Conservation (phyloP, 2,888 invertebrate genomes). For the Cosmopolites sordidus region DNA sequence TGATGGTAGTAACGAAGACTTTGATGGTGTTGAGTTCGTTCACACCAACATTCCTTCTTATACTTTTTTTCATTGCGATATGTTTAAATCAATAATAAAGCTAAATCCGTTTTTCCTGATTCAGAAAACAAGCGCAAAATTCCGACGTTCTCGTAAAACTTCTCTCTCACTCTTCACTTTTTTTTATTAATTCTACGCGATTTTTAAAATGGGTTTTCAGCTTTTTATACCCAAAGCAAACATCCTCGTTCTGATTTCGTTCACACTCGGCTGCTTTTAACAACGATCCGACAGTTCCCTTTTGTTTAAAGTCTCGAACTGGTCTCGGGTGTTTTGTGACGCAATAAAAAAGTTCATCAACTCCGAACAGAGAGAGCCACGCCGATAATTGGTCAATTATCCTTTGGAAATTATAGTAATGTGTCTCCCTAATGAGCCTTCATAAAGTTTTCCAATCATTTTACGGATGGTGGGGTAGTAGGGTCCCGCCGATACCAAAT, state of each 20-base stretch:
- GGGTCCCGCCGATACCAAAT: not conserved
- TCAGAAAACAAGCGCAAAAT: too few relatives aligned
- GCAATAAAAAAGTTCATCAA: constrained; percentile 14
- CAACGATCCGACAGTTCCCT: constrained; percentile 8
- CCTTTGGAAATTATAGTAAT: constrained; percentile 20
- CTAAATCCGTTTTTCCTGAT: too few relatives aligned
- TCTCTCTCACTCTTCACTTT: not conserved
- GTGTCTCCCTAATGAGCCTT: constrained; percentile 16
- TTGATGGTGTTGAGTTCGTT: too few relatives aligned
- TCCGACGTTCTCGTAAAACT: too few relatives aligned
- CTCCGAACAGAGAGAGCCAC: constrained; percentile 11
- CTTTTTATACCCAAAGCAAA: constrained; percentile 17
- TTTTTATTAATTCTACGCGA: constrained; percentile 5
- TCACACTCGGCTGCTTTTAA: constrained; percentile 13
- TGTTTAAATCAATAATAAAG: too few relatives aligned
- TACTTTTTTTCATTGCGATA: too few relatives aligned
- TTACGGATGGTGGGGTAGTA: constrained; percentile 7
- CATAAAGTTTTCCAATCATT: constrained; percentile 15
- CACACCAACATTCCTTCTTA: too few relatives aligned
- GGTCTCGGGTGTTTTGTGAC: constrained; percentile 8
- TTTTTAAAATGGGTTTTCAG: constrained; percentile 2
- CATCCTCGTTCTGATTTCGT: constrained; percentile 15
- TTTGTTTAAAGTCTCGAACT: constrained; percentile 11
- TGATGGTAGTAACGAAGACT: too few relatives aligned
- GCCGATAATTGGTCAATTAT: constrained; percentile 22